Base-by-base conservation (phyloP, 2,113 vertebrate species). In the Hucho hucho region DNA sequence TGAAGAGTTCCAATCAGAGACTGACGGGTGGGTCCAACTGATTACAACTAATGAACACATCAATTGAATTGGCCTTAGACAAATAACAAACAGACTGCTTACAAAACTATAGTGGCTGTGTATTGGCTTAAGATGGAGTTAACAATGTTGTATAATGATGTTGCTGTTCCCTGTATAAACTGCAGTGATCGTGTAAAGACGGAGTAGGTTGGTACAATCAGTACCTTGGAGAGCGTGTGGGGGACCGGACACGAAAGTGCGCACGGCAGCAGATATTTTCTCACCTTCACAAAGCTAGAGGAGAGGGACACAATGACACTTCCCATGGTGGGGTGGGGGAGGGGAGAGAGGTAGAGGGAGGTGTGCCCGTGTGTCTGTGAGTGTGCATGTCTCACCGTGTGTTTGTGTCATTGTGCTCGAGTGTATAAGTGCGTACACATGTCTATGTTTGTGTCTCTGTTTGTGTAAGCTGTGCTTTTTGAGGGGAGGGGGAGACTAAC, bases 211-310 rank as follows among this genome's bases (percentile, higher is more conserved):
- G 69, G 68, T 76, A 69, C 63, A 73, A 87, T 86, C 83, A 84
- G 85, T 70, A 80, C 74, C 73, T 74, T 64, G 75, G 77, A 72
- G 69, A 83, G 79, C 32, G 0, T 14, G 63, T 5, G n/a, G 69
- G n/a, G 59, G 49, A 14, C 6, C 13, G 69, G 64, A 70, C 70
- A 22, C 46, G 70, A 79, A 76, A 75, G 67, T 72, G 73, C 84
- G 70, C 64, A 68, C n/a, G 74, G 74, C 81, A 82, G 83, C 84
- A 81, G 6, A 56, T 78, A 71, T 77, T 74, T 70, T 58, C 72
- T 88, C 69, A 75, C 72, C 77, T 83, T 86, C 77, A 79, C 53
- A 29, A 14, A 53, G 69, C 66, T 63, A 58, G 24, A 49, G 26
- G 24, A 56, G 24, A 56, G 32, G 77, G 71, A 65, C 70, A 65